Base-by-base conservation (phyloP, 1,140 invertebrate species). In the Mercenaria mercenaria region DNA sequence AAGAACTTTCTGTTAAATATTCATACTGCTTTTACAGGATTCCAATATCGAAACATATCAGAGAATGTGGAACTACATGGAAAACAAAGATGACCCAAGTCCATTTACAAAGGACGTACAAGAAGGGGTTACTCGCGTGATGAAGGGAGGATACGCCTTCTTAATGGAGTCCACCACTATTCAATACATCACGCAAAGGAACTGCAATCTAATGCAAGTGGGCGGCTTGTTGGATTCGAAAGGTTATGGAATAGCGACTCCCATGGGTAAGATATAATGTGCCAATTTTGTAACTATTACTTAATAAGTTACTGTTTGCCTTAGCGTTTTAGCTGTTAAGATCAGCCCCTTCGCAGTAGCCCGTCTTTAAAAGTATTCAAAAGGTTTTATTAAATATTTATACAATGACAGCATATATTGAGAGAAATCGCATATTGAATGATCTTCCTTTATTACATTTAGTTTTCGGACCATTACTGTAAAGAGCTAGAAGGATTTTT, bases 191-290 rank as follows among this genome's bases (percentile, higher is more conserved):
- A 94, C 92, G 26, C 93, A 99, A 96, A 96, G 99, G 77, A 98
- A 99, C 94, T 99, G 99, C 96, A 99, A 99, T 96, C 96, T 99
- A 4, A 99, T 99, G 41, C 99, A 99, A 97, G 99, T 99, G 59
- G 99, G 99, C 0, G 99, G 99, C 0, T 97, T 99, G 0, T 96
- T 99, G 23, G 99, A 99, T 93, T 98, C 98, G 41, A 99, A 99
- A 96, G 98, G 97, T 13, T 97, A 97, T 91, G 97, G 97, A 64
- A 97, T 97, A 72, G 97, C 96, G 13, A 96, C 96, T 80, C 96
- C 96, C 32, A 96, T 95, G 94, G 95, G 96, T 97, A 91, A 91
- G 93, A 88, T 47, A 23, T 34, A 1, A 56, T 39, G n/a, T n/a
- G n/a, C n/a, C n/a, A n/a, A n/a, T n/a, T n/a, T 20, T 81, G 56